Conservation (phyloP, 2,888 invertebrate genomes). For the Troides helena region DNA sequence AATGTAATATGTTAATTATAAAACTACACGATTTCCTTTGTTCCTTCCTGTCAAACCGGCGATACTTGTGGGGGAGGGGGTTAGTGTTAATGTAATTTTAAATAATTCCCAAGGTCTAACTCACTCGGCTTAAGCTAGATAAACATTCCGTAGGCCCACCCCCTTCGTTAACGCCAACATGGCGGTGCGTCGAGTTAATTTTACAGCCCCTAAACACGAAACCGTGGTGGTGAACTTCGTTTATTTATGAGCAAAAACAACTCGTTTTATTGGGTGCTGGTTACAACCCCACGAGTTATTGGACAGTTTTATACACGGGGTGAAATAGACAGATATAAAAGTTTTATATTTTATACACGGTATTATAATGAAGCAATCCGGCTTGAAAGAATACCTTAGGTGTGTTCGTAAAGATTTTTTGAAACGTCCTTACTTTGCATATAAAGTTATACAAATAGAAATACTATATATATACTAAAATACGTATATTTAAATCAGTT, state of each 20-base stretch:
- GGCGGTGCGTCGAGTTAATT: conserved; percentile 53
- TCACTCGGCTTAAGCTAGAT: conserved; percentile 15
- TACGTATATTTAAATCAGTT: too few relatives aligned
- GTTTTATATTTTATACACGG: neutral
- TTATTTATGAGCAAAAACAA: conserved; percentile 34
- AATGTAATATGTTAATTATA: too few relatives aligned
- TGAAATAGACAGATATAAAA: neutral
- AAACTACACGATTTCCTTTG: too few relatives aligned
- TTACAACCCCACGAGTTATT: conserved; percentile 16
- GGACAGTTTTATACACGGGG: neutral
- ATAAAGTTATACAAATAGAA: too few relatives aligned
- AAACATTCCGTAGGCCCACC: conserved; percentile 17
- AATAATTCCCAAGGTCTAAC: conserved; percentile 8
- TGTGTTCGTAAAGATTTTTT: too few relatives aligned
- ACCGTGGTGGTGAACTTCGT: conserved; percentile 36
- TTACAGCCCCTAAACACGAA: conserved; percentile 61
- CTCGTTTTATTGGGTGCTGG: conserved; percentile 24
- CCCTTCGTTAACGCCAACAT: conserved; percentile 29
- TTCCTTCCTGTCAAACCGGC: neutral
- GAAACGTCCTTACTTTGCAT: too few relatives aligned
- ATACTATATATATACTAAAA: too few relatives aligned
- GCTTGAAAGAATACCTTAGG: neutral
- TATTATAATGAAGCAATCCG: neutral
- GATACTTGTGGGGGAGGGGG: neutral
- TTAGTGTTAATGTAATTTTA: neutral